phyloP scores from a whole-genome alignment of 2,113 vertebrate species.

The Gila orcuttii region DNA sequence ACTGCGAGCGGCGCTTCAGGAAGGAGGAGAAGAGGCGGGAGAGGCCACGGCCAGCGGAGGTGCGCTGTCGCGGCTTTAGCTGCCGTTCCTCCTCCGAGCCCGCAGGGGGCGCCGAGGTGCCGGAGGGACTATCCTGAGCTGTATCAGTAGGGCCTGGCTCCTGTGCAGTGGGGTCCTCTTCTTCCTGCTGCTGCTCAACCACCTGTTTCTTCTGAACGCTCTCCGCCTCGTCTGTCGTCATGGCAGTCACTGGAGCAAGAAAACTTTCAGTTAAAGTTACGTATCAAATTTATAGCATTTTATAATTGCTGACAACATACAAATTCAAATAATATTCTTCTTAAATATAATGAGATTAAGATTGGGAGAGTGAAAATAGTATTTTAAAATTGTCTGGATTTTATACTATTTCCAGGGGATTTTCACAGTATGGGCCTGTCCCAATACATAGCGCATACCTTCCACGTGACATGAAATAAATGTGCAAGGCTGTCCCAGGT shows the following conservation, averaged over 20 bases:
- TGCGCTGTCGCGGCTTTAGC: slow-evolving; percentile 74
- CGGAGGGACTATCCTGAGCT: slow-evolving; percentile 28
- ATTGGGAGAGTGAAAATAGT: too few relatives aligned
- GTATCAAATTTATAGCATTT: background rate
- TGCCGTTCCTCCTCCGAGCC: slow-evolving; percentile 77
- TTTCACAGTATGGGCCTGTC: too few relatives aligned
- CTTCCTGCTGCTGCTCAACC: slow-evolving; percentile 71
- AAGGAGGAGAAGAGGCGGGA: slow-evolving; percentile 93
- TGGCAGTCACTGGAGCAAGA: slow-evolving; percentile 78
- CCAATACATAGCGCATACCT: too few relatives aligned
- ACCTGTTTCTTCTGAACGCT: slow-evolving; percentile 78
- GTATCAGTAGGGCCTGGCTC: slow-evolving; percentile 58
- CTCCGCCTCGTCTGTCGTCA: slow-evolving; percentile 91
- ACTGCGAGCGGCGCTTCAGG: slow-evolving; percentile 91
- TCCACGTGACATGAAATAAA: too few relatives aligned
- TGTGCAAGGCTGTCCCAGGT: too few relatives aligned
- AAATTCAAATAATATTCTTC: background rate
- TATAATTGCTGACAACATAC: background rate
- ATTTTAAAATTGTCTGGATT: too few relatives aligned
- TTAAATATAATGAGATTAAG: too few relatives aligned
- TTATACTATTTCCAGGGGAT: too few relatives aligned
- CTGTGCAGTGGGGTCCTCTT: slow-evolving; percentile 59
- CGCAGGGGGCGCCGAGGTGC: slow-evolving; percentile 12
- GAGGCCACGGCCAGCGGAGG: slow-evolving; percentile 83
- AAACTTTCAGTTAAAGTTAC: background rate